Conservation (phyloP, 1,140 invertebrate genomes). For the Bombus balteatus region DNA sequence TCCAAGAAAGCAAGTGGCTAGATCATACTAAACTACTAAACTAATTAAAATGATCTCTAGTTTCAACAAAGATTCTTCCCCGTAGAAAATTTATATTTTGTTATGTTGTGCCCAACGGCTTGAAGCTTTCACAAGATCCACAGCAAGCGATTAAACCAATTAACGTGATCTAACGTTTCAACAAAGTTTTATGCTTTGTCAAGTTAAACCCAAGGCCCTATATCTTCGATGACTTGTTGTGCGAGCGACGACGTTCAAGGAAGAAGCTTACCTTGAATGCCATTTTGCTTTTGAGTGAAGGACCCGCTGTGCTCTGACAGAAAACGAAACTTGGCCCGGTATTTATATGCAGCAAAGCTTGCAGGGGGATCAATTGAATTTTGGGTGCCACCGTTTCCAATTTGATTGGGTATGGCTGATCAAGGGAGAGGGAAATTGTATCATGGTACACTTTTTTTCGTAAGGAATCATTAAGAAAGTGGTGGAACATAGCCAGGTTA, state of each 20-base stretch:
- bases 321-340: conserved; percentile 47
- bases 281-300: conserved; percentile 63
- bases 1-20: too few relatives aligned
- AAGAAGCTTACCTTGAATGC: conserved; percentile 71
- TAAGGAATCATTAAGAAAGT: conserved; percentile 61
- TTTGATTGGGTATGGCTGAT: conserved; percentile 61
- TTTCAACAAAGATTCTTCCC: too few relatives aligned
- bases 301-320: conserved; percentile 58
- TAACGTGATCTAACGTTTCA: not conserved
- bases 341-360: conserved; percentile 65
- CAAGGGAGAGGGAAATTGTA: conserved; percentile 59
- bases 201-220: not conserved
- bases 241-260: not conserved
- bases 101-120: too few relatives aligned
- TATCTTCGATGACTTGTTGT: not conserved
- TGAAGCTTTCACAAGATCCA: too few relatives aligned
- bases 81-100: too few relatives aligned
- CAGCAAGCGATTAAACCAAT: not conserved
- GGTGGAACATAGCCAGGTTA: conserved; percentile 40
- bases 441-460: conserved; percentile 37
- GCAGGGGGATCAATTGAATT: conserved; percentile 63
- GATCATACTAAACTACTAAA: too few relatives aligned
- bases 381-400: conserved; percentile 50
- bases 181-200: not conserved
- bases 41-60: too few relatives aligned